These are phyloP conservation scores for Eupithecia vulgata DNA, from an alignment of 2,888 invertebrate species.

Conservation along the genomic window DNA sequence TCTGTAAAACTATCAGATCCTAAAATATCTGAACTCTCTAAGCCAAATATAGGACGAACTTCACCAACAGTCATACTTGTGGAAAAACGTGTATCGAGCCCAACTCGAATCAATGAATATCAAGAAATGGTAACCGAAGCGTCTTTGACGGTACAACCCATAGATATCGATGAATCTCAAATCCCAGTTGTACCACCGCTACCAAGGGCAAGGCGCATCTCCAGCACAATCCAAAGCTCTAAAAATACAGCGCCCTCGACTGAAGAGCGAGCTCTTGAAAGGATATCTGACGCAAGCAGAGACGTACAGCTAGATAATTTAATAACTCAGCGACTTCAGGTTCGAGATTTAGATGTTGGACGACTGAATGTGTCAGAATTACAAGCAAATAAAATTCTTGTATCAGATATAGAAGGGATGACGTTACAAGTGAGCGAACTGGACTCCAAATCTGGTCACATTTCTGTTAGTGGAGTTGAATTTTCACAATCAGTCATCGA, in stretches of 20 bases:
- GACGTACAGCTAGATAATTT: constrained; percentile 76
- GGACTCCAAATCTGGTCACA: constrained; percentile 87
- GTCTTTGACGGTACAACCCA: constrained; percentile 86
- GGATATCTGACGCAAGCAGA: constrained; percentile 63
- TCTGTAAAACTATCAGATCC: constrained; percentile 83
- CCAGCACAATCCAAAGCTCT: constrained; percentile 49
- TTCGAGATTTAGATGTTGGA: constrained; percentile 91
- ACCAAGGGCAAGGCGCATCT: constrained; percentile 64
- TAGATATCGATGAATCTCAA: constrained; percentile 81
- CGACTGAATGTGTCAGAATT: constrained; percentile 90
- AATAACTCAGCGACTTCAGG: constrained; percentile 86
- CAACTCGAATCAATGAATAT: constrained; percentile 83
- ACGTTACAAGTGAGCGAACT: constrained; percentile 89
- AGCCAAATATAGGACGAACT: constrained; percentile 81
- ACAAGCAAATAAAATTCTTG: constrained; percentile 90
- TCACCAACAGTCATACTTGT: constrained; percentile 86
- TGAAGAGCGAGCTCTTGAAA: constrained; percentile 67
- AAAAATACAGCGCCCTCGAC: constrained; percentile 50
- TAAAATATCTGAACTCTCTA: constrained; percentile 82
- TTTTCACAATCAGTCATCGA: constrained; percentile 88
- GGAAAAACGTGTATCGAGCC: constrained; percentile 84
- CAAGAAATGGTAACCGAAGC: constrained; percentile 87
- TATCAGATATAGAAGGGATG: constrained; percentile 91
- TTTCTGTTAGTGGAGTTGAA: constrained; percentile 87
- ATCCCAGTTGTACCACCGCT: constrained; percentile 76